These are phyloP conservation scores for Chironomus tentans DNA, from an alignment of 2,888 invertebrate species.

Conservation along the genomic window DNA sequence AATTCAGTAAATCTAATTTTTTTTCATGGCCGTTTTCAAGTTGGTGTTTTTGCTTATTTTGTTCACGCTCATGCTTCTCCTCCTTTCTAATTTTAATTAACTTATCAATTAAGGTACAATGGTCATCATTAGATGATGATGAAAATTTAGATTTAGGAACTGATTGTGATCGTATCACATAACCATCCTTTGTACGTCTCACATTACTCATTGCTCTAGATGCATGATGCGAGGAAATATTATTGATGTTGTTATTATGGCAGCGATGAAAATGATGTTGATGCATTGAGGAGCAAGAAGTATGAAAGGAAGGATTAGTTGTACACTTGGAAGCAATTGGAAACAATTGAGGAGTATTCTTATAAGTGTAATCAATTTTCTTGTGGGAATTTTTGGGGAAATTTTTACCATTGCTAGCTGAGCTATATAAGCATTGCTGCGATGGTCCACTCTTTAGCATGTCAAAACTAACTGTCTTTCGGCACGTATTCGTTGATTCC, in stretches of 20 bases:
- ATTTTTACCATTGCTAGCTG: slow-evolving; percentile 14
- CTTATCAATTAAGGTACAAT: slow-evolving; percentile 15
- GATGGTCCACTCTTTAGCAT: slow-evolving; percentile 31
- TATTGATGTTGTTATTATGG: too few species aligned
- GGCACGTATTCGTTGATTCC: slow-evolving; percentile 27
- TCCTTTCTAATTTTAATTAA: not conserved
- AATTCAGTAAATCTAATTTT: not conserved
- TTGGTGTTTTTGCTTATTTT: slow-evolving; percentile 23
- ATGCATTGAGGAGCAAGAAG: too few species aligned
- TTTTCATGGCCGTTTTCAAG: not conserved
- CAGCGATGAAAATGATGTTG: too few species aligned
- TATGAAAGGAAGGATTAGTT: too few species aligned
- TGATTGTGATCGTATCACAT: not conserved
- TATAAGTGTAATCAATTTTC: not conserved
- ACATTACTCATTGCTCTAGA: slow-evolving; percentile 3
- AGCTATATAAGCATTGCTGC: not conserved
- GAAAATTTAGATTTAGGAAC: not conserved
- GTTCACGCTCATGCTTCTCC: not conserved
- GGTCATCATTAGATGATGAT: not conserved
- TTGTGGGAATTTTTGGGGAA: slow-evolving; percentile 6
- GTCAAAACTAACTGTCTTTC: slow-evolving; percentile 43
- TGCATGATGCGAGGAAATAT: not conserved
- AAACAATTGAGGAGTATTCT: not conserved
- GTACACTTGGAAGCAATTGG: too few species aligned
- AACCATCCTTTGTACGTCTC: not conserved